phyloP scores from a whole-genome alignment of 2,113 vertebrate genomes.

The Spea multiplicata region DNA sequence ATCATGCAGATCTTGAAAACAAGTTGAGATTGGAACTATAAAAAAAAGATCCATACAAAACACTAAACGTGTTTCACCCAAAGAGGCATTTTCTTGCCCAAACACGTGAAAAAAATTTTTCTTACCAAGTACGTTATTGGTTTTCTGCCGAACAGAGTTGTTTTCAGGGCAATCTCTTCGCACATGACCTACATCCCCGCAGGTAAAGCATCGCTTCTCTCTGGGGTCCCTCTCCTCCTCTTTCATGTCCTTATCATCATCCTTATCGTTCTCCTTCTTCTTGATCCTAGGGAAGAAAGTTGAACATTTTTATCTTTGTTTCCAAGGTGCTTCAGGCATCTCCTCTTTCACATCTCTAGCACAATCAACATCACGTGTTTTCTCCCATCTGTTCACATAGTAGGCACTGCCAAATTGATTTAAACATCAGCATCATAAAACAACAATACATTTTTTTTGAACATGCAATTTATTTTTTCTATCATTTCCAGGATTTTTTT shows the following conservation, averaged over 20 bases:
- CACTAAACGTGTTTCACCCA: no score
- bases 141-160: conserved; percentile 86
- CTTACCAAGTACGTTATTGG: conserved; percentile 68
- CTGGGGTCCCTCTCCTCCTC: conserved; percentile 88
- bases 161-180: conserved; percentile 93
- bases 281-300: conserved; percentile 75
- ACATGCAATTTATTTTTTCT: no score
- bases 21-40: no score
- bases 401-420: neutral
- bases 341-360: no score
- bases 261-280: conserved; percentile 94
- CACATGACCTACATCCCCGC: conserved; percentile 91
- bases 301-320: conserved; percentile 3
- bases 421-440: no score
- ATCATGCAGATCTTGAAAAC: no score
- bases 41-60: no score
- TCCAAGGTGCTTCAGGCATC: no score
- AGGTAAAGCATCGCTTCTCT: conserved; percentile 95
- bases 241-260: conserved; percentile 83
- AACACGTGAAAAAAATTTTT: no score
- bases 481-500: neutral
- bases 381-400: neutral
- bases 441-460: neutral
- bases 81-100: no score
- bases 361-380: conserved; percentile 8